Percentiles rank a stretch among this genome's conserved stretches.
phyloP scores from a whole-genome alignment of 2,888 invertebrate species.

The Pyrgus malvae region DNA sequence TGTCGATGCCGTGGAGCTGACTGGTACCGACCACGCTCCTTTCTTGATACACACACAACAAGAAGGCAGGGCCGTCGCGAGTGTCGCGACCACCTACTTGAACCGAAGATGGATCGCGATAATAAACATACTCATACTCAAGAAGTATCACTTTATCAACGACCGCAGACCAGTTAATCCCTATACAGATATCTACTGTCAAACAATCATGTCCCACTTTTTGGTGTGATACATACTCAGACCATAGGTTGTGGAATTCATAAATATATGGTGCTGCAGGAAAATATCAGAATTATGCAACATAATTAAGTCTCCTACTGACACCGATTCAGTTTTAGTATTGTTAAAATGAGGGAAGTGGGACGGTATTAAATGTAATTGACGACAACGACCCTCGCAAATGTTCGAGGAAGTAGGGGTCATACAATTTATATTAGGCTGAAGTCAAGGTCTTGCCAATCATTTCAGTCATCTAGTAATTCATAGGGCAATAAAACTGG shows the following conservation, averaged over 20 bases:
- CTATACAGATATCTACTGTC: constrained; percentile 9
- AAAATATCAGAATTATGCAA: constrained; percentile 1
- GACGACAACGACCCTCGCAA: constrained; percentile 65
- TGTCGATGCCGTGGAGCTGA: constrained; percentile 54
- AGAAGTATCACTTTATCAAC: constrained; percentile 11
- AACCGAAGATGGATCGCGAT: constrained; percentile 11
- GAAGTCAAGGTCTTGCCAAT: constrained; percentile 76
- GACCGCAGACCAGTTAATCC: constrained; percentile 15
- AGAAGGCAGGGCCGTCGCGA: constrained; percentile 43
- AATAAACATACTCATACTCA: not conserved
- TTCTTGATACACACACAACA: constrained; percentile 42
- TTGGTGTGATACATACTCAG: not conserved
- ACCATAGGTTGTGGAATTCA: too few relatives aligned
- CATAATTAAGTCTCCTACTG: constrained; percentile 12
- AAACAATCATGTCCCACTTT: constrained; percentile 13
- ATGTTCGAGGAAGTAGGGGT: constrained; percentile 72
- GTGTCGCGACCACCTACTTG: not conserved
- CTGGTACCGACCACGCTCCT: constrained; percentile 35
- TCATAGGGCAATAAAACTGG: constrained; percentile 69
- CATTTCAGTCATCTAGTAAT: constrained; percentile 72
- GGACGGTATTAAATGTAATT: constrained; percentile 51
- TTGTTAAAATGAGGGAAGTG: constrained; percentile 48
- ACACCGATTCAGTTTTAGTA: constrained; percentile 31
- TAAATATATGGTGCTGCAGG: too few relatives aligned
- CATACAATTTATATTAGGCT: constrained; percentile 72